Evolutionary conservation across 35 echinoderm and acorn worm species (phyloP), one percentile per base, ranked within the genome.

Genomic region (Chiridota heheva): DNA sequence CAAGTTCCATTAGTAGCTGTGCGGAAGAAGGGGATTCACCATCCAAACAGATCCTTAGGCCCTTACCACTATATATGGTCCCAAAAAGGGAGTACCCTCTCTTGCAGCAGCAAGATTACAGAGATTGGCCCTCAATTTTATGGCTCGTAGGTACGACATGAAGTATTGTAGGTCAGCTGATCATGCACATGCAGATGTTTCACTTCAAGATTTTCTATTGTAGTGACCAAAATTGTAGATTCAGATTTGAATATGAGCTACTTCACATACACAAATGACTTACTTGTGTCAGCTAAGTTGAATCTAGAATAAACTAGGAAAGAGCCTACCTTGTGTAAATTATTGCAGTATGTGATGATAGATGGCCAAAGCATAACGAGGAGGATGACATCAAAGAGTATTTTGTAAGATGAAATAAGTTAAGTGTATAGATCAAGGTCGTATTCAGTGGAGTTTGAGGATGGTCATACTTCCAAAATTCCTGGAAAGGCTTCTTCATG

Each of bases 281-380:
- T 79, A 31, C 88, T 82, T 32, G 61, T 86, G 5, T 81, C 89
- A 1, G 82, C 73, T 44, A 81, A 71, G 32, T 76, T 70, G 42
- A 81, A 86, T 40, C 53, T 29, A 45, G 88, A 78, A 42, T 81
- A 78, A 31, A 91, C 89, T 8, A 58, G 63, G 25, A 86, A 86
- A 42, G 82, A 86, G 45, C 72, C 48, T 42, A 36, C 63, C 2
- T 60, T 91, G 55, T 59, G 73, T 59, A 91, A 79, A 49, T 73
- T 91, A 25, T 51, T 85, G 56, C 20, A 86, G 24, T 70, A 86
- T 68, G 78, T 72, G 1, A 86, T 91, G 89, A 86, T 86, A 73
- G 81, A 15, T 86, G 76, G 81, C 66, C 89, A 70, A 82, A 82
- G 44, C 73, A 86, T 53, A 67, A 77, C 72, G 82, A 60, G 17